A percentile compares a stretch with the other conserved stretches of the same genome.
Evolutionary conservation across 2,113 vertebrate species (phyloP).

Genomic region (Gasterosteus nipponicus): DNA sequence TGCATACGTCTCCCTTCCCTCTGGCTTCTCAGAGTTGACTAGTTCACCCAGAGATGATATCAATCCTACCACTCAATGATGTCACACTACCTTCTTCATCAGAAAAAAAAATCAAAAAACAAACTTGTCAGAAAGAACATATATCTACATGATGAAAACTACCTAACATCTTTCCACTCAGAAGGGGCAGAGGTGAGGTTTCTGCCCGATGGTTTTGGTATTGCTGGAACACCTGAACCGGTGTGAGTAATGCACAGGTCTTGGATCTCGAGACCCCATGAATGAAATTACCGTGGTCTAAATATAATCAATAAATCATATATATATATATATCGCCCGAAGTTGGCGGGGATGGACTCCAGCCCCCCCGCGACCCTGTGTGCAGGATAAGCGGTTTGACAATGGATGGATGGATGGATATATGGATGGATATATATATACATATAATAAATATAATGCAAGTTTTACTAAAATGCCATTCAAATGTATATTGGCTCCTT

Average conservation of each 20-base stretch:
- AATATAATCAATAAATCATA: too few relatives aligned
- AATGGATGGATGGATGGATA: too few relatives aligned
- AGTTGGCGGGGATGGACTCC: too few relatives aligned
- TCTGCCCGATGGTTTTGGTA: not conserved
- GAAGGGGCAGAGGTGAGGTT: not conserved
- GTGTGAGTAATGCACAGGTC: not conserved
- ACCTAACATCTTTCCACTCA: not conserved
- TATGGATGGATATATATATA: too few relatives aligned
- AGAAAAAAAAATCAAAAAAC: not conserved
- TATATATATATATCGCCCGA: too few relatives aligned
- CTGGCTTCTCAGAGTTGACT: too few relatives aligned
- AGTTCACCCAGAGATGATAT: not conserved
- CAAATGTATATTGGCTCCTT: not conserved
- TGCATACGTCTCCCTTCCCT: too few relatives aligned
- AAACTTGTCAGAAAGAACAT: not conserved
- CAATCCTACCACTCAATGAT: not conserved
- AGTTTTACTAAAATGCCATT: not conserved
- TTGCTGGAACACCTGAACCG: not conserved
- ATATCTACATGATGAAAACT: not conserved
- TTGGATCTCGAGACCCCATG: not conserved
- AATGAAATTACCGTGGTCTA: not conserved
- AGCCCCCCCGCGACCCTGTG: too few relatives aligned
- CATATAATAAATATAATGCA: too few relatives aligned
- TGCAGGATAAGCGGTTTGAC: too few relatives aligned
- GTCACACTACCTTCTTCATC: not conserved